These are phyloP conservation scores for Idaea aversata DNA, from an alignment of 2,888 invertebrate species.

Conservation along the genomic window DNA sequence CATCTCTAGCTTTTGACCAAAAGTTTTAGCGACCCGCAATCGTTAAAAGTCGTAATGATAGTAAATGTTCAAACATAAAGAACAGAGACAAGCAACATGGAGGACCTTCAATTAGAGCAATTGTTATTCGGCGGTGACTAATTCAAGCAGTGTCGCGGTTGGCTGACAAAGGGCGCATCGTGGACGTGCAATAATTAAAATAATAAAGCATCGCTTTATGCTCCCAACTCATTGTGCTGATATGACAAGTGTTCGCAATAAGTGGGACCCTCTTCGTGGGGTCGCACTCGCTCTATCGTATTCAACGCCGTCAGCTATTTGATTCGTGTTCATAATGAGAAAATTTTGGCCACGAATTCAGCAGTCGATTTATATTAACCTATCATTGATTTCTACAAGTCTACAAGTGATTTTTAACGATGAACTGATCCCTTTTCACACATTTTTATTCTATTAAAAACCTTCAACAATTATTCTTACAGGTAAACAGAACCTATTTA, in stretches of 20 bases:
- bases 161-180: conserved; percentile 67
- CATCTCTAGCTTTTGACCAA: not conserved
- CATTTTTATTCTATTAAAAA: not conserved
- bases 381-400: not conserved
- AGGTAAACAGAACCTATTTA: conserved; percentile 20
- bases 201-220: conserved; percentile 70
- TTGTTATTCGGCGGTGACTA: conserved; percentile 50
- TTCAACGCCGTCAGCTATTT: conserved; percentile 20
- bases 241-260: conserved; percentile 79
- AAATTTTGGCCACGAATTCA: conserved; percentile 16
- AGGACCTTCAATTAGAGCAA: conserved; percentile 64
- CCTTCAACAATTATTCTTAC: not conserved
- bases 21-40: too few species aligned
- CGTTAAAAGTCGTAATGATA: not conserved
- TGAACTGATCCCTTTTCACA: not conserved
- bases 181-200: conserved; percentile 77
- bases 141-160: conserved; percentile 54
- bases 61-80: not conserved
- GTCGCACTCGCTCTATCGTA: conserved; percentile 23
- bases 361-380: conserved; percentile 9
- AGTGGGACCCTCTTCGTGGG: conserved; percentile 57
- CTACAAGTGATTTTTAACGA: not conserved
- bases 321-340: conserved; percentile 22
- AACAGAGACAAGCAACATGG: conserved; percentile 29
- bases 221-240: conserved; percentile 63